These are phyloP conservation scores for Galagoides demidoff DNA, from an alignment of 2,797 vertebrate species.

Conservation along the genomic window DNA sequence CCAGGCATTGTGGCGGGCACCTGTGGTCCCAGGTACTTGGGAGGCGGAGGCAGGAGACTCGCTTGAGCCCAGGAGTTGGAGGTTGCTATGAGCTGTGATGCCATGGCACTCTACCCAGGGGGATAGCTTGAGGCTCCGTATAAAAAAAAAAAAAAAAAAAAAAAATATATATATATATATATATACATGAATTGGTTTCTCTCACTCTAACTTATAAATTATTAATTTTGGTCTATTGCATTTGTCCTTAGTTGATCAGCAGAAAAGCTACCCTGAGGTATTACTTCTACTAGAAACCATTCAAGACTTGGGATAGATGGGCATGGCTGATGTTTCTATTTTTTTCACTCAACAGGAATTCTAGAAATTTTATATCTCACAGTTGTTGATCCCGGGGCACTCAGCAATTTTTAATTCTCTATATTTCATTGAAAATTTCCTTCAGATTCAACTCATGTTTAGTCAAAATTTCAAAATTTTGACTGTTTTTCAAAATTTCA, in stretches of 20 bases:
- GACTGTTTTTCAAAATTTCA: neutral
- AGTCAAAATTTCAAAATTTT: neutral
- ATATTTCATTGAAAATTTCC: slow-evolving; percentile 6
- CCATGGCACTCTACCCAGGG: too few species aligned
- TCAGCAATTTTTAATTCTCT: slow-evolving; percentile 35
- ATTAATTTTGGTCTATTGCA: slow-evolving; percentile 1
- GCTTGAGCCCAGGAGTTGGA: too few species aligned
- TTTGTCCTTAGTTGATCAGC: slow-evolving; percentile 29
- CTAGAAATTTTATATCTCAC: neutral
- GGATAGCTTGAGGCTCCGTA: too few species aligned
- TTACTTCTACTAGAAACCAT: neutral
- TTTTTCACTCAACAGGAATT: slow-evolving; percentile 36
- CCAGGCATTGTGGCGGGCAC: too few species aligned
- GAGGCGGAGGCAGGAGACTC: too few species aligned
- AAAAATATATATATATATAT: too few species aligned
- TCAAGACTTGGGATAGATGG: neutral
- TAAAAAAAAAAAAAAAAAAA: too few species aligned
- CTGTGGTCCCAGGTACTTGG: too few species aligned
- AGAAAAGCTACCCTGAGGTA: neutral
- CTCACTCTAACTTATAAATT: slow-evolving; percentile 58
- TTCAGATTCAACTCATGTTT: neutral
- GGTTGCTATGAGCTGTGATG: too few species aligned
- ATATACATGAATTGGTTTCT: neutral
- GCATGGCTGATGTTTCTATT: neutral
- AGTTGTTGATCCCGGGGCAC: neutral